Conservation (phyloP, 2,888 invertebrate genomes). For the Thelaira solivaga region DNA sequence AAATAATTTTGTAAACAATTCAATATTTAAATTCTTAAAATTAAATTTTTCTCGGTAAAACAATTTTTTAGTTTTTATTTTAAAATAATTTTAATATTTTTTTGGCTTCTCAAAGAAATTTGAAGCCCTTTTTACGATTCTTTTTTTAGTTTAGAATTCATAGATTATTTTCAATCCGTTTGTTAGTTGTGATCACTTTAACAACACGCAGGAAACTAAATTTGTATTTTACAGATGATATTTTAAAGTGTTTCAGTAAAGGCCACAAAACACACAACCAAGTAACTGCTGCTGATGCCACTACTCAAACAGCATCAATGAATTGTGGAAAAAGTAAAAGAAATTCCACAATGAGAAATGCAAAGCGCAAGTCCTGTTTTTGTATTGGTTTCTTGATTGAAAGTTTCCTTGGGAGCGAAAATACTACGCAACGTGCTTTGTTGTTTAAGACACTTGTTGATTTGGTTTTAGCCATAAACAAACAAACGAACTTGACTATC, state of each 20-base stretch:
- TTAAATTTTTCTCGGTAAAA: too few relatives aligned
- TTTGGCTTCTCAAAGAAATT: not conserved
- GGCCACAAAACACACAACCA: too few relatives aligned
- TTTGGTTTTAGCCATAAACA: not conserved
- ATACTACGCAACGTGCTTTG: slow-evolving; percentile 4
- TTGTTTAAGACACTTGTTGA: slow-evolving; percentile 41
- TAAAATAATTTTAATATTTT: too few relatives aligned
- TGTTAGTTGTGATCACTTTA: slow-evolving; percentile 44
- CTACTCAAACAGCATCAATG: slow-evolving; percentile 54
- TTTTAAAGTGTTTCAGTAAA: slow-evolving; percentile 5
- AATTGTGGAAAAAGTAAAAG: slow-evolving; percentile 36
- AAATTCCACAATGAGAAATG: not conserved
- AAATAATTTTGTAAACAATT: too few relatives aligned
- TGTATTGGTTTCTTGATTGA: not conserved
- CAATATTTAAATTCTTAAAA: too few relatives aligned
- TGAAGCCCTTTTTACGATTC: not conserved
- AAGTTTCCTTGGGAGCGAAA: not conserved
- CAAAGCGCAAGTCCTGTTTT: not conserved
- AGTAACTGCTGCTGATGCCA: too few relatives aligned
- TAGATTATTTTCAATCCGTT: slow-evolving; percentile 19
- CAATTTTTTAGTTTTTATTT: too few relatives aligned
- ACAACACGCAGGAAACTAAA: slow-evolving; percentile 49
- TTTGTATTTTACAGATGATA: not conserved
- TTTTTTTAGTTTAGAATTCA: not conserved
- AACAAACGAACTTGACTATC: not conserved